These are phyloP conservation scores for Castor canadensis DNA, from an alignment of 2,113 vertebrate genomes.

Conservation along the genomic window DNA sequence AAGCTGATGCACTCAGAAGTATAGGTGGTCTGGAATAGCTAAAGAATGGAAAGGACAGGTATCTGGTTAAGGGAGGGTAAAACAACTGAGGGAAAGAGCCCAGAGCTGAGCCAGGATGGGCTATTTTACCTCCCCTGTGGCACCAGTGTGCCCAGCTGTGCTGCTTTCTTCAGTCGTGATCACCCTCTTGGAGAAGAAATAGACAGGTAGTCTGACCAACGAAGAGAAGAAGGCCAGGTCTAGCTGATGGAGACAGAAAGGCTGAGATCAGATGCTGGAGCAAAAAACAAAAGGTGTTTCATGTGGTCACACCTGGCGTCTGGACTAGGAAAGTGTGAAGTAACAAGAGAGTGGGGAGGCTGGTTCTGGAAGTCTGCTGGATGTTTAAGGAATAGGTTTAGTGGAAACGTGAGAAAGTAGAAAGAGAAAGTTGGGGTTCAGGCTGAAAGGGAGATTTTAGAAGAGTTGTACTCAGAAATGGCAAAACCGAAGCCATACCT, in stretches of 20 bases:
- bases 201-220: background rate
- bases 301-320: background rate
- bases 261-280: background rate
- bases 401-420: background rate
- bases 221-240: background rate
- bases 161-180: background rate
- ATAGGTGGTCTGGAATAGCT: background rate
- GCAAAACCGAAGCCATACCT: background rate
- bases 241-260: background rate
- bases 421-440: background rate
- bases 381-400: background rate
- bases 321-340: background rate
- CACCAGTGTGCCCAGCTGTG: background rate
- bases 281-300: background rate
- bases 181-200: background rate
- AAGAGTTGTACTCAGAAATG: background rate
- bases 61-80: background rate
- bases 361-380: background rate
- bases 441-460: background rate
- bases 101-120: background rate
- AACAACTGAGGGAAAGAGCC: background rate
- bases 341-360: background rate
- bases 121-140: background rate
- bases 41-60: background rate
- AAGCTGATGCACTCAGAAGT: background rate